Conservation (phyloP, 2,888 invertebrate species). For the Scrobipalpa costella region DNA sequence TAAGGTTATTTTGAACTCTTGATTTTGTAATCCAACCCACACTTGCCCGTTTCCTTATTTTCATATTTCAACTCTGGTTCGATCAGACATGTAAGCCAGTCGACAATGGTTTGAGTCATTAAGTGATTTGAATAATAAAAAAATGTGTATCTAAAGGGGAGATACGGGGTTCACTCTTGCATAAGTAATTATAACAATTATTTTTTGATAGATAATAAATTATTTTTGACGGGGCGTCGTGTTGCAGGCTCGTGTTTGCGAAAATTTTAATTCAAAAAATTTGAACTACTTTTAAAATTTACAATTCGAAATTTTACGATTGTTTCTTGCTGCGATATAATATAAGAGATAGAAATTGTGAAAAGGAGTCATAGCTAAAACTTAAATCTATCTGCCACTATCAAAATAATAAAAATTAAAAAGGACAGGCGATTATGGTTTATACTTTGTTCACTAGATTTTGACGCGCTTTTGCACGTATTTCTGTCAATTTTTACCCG, state of each 20-base stretch:
- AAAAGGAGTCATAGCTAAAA: no score
- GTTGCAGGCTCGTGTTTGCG: constrained; percentile 14
- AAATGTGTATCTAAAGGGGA: constrained; percentile 59
- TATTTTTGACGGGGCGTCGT: constrained; percentile 55
- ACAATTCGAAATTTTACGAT: no score
- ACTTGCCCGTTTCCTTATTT: constrained; percentile 2
- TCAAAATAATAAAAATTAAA: no score
- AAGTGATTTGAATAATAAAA: constrained; percentile 74
- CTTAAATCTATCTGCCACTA: no score
- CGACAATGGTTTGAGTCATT: constrained; percentile 67
- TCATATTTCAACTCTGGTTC: constrained; percentile 29
- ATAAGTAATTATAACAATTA: constrained; percentile 78
- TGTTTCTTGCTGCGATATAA: no score
- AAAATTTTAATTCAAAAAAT: not conserved
- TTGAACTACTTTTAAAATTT: not conserved
- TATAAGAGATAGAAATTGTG: no score
- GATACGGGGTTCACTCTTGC: constrained; percentile 58
- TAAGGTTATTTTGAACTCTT: no score
- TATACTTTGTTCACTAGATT: no score
- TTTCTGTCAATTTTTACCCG: no score
- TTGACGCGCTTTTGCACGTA: no score
- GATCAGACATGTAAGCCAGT: constrained; percentile 46
- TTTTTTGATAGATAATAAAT: constrained; percentile 78
- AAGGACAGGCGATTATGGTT: no score
- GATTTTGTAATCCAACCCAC: not conserved